Base-by-base conservation (phyloP, 2,888 invertebrate species). In the Ormyrus thymus region DNA sequence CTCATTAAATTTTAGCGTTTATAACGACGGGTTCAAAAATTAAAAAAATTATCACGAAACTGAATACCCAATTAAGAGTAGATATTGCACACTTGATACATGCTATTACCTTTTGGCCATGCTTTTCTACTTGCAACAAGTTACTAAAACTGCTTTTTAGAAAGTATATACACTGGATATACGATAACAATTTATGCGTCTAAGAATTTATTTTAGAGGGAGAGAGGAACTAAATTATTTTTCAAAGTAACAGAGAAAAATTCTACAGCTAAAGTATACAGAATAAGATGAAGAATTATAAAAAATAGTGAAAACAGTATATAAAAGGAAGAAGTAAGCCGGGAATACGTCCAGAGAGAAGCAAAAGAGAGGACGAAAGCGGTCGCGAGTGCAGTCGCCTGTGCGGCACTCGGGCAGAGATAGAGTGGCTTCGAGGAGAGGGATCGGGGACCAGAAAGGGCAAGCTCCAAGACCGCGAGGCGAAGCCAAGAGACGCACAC, bases 341-440 rank as follows among this genome's bases (percentile, higher is more conserved):
- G 43, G 50, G 51, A 15, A 29, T 29, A 29, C 29, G 29, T 29
- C 29, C 2, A 29, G 29, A 45, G 55, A 55, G 45, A 8, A 29
- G 8, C 13, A 62, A n/a, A 13, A 48, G 5, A 45, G 64, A 55
- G 43, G 43, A 3, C 7, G 65, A 64, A 29, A 59, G 43, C 7
- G 51, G 61, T 50, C 51, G 51, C 48, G 50, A 58, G 74, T 46
- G 76, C 69, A 65, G 72, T 71, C 79, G 80, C 76, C 79, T 81
- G 64, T 71, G 77, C 73, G 79, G 76, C 81, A 58, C 69, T 79
- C 64, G 68, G 79, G 76, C 79, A 79, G 72, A 82, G 81, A 82
- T 81, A 70, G 78, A 82, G 81, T 81, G 79, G 69, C 64, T 79
- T 81, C 73, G 62, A 76, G 56, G 74, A 29, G 29, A 71, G 53